Base-by-base conservation (phyloP, 2,888 invertebrate species). In the Pachycephus smyrnensis region DNA sequence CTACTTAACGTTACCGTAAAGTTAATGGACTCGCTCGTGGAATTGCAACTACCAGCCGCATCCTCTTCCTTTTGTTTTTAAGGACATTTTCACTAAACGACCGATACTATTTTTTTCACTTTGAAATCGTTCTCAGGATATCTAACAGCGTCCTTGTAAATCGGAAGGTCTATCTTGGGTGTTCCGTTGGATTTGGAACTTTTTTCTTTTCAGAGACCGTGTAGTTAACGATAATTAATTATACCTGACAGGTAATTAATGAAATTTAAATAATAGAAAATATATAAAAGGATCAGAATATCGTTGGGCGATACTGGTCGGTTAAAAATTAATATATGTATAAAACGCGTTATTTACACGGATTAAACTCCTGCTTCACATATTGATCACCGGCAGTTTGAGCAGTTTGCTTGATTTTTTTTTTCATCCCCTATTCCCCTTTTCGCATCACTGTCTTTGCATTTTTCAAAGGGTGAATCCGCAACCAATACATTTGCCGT, bases 1-100 rank as follows among this genome's bases (percentile, higher is more conserved):
- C 83, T 84, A 84, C 84, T 87, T 86, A 87, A 85, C 86, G 86
- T 86, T 85, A 84, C 82, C 86, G 82, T 87, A 86, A 86, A 87
- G 81, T 82, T 79, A 84, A 85, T 83, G 76, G 71, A 9, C 71
- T 31, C 23, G 23, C 40, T 23, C 40, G 4, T 55, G 23, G 9
- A 55, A 55, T 23, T 23, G 23, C 40, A 55, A 23, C 23, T 23
- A 23, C 40, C 23, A 23, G 2, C 15, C 6, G 40, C 40, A 23
- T 55, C 15, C 6, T 15, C 40, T 23, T 6, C 9, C 40, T 55
- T 55, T 23, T 55, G 40, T 15, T 23, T 55, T 55, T 23, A 55
- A 55, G 23, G 23, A 0, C 15, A 23, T 40, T 55, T 6, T 15
- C 23, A 23, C 23, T 23, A 55, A 23, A 55, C 40, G 40, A 23